Conservation (phyloP, 1,140 invertebrate species). For the Vollenhovia emeryi region DNA sequence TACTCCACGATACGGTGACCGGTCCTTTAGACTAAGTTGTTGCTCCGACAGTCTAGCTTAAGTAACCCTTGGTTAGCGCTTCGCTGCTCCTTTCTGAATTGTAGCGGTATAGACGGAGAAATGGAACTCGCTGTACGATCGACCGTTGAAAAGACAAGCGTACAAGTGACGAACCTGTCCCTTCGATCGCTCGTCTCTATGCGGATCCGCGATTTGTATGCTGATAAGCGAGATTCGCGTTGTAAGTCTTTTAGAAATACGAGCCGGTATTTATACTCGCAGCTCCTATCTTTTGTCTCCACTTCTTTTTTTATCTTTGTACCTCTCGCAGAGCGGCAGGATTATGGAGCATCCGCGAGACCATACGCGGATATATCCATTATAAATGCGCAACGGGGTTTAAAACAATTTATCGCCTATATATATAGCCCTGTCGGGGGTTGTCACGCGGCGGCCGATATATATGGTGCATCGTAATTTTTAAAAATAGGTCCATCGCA, state of each 20-base stretch:
- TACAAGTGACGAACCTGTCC: background rate
- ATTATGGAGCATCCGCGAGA: slow-evolving; percentile 36
- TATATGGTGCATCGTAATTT: slow-evolving; percentile 67
- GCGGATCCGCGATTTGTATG: slow-evolving; percentile 8
- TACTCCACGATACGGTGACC: slow-evolving; percentile 69
- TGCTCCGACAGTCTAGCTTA: slow-evolving; percentile 46
- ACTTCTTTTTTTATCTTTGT: slow-evolving; percentile 6
- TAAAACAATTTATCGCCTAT: slow-evolving; percentile 67
- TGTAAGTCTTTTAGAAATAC: slow-evolving; percentile 13
- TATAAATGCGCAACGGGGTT: slow-evolving; percentile 63
- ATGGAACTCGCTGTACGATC: slow-evolving; percentile 15
- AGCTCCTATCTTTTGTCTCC: background rate
- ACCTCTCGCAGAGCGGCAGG: slow-evolving; percentile 3
- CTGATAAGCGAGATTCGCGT: background rate
- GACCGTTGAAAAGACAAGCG: background rate
- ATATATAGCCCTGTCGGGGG: slow-evolving; percentile 40
- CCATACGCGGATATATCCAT: slow-evolving; percentile 56
- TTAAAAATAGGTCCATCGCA: slow-evolving; percentile 61
- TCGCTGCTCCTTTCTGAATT: slow-evolving; percentile 34
- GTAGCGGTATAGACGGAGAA: background rate
- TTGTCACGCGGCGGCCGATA: slow-evolving; percentile 55
- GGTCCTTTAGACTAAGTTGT: slow-evolving; percentile 54
- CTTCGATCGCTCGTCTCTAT: background rate
- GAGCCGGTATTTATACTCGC: slow-evolving; percentile 31
- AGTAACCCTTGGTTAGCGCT: slow-evolving; percentile 49